Conservation (phyloP, 2,888 invertebrate genomes). For the Pammene aurita region DNA sequence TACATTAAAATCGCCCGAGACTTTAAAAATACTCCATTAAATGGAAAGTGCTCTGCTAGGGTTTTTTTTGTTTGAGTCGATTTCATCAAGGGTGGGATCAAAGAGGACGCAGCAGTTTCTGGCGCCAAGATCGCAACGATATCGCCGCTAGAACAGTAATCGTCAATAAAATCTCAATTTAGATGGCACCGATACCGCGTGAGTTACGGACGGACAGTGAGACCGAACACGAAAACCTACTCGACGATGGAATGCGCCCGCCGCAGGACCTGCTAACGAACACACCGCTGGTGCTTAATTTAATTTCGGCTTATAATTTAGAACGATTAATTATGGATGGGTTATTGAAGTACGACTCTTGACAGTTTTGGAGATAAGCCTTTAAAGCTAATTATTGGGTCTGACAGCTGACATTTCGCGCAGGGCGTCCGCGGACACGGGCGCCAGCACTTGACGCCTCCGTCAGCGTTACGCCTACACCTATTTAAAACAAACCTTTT, state of each 20-base stretch:
- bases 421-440: constrained; percentile 28
- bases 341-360: constrained; percentile 30
- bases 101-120: constrained; percentile 61
- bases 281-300: constrained; percentile 48
- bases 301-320: constrained; percentile 40
- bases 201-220: constrained; percentile 79
- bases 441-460: constrained; percentile 60
- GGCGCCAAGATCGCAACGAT: constrained; percentile 83
- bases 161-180: constrained; percentile 84
- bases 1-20: constrained; percentile 14
- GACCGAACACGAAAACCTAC: constrained; percentile 82
- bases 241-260: constrained; percentile 77
- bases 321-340: constrained; percentile 40
- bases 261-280: constrained; percentile 80
- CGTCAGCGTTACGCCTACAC: constrained; percentile 70
- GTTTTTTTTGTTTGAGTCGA: constrained; percentile 35
- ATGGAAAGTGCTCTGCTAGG: constrained; percentile 35
- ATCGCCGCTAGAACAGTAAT: constrained; percentile 81
- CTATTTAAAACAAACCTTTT: constrained; percentile 66
- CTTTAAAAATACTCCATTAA: constrained; percentile 34
- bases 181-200: constrained; percentile 81
- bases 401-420: constrained; percentile 33
- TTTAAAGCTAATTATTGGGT: constrained; percentile 29
- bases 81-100: constrained; percentile 58
- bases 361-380: constrained; percentile 38